phyloP scores from a whole-genome alignment of 92 coral and sea anemone genomes.

The Epizoanthus illoricatus region DNA sequence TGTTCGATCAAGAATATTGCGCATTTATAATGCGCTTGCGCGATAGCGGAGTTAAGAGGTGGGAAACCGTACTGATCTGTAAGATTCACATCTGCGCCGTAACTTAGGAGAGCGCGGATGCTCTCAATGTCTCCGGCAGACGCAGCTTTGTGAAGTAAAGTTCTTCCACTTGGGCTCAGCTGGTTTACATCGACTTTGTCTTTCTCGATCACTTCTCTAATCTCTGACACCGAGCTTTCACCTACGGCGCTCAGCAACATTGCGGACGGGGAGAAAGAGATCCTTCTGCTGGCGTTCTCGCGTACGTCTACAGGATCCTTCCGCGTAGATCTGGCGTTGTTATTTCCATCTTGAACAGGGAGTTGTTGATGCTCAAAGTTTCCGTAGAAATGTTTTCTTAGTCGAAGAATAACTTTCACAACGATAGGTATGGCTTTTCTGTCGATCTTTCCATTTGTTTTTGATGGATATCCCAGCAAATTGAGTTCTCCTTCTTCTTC shows the following conservation, averaged over 20 bases:
- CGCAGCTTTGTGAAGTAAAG: slow-evolving; percentile 86
- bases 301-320: neutral
- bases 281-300: slow-evolving; percentile 44
- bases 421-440: slow-evolving; percentile 63
- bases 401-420: slow-evolving; percentile 71
- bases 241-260: slow-evolving; percentile 82
- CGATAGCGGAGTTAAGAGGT: slow-evolving; percentile 71
- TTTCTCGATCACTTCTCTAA: slow-evolving; percentile 78
- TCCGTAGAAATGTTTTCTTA: slow-evolving; percentile 79
- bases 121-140: slow-evolving; percentile 82
- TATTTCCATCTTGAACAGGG: slow-evolving; percentile 45
- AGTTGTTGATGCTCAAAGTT: slow-evolving; percentile 54
- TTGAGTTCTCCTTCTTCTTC: slow-evolving; percentile 83
- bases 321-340: slow-evolving; percentile 20
- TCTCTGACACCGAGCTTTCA: slow-evolving; percentile 73
- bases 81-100: slow-evolving; percentile 74
- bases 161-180: slow-evolving; percentile 82
- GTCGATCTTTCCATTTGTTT: slow-evolving; percentile 27
- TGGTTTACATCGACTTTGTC: slow-evolving; percentile 79
- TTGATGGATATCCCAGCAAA: slow-evolving; percentile 53
- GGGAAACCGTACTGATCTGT: slow-evolving; percentile 79
- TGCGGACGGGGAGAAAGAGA: slow-evolving; percentile 81
- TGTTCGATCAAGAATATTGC: slow-evolving; percentile 76
- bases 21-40: slow-evolving; percentile 75
- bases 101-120: slow-evolving; percentile 73